Evolutionary conservation across 1,140 invertebrate genomes (phyloP), one percentile per base, ranked within the genome.

Genomic region (Riptortus pedestris): DNA sequence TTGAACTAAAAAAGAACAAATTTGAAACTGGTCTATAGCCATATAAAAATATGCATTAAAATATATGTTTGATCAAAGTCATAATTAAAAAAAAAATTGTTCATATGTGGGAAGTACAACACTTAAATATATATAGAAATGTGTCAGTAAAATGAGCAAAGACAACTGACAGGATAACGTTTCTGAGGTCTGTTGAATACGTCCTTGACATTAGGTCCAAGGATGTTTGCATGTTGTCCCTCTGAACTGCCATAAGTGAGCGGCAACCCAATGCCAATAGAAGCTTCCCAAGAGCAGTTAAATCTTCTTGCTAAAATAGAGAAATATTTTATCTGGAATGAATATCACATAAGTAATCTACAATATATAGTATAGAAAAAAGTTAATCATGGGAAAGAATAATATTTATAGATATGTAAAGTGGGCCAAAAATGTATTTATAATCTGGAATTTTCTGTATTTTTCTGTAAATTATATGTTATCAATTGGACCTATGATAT

Each of bases 111-210:
- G n/a, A n/a, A n/a, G n/a, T n/a, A n/a, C n/a, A n/a, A n/a, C n/a
- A n/a, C n/a, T n/a, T n/a, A n/a, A n/a, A n/a, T n/a, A n/a, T n/a
- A n/a, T n/a, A n/a, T n/a, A n/a, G n/a, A n/a, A n/a, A n/a, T n/a
- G n/a, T n/a, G n/a, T n/a, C n/a, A n/a, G n/a, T n/a, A n/a, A n/a
- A n/a, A n/a, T n/a, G n/a, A n/a, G n/a, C n/a, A 3, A 5, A 47
- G 57, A 47, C 52, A 58, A 83, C 85, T 75, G 80, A 95, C 91
- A 94, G 78, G 70, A 98, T 91, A 51, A 98, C 80, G 77, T 96
- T 96, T 72, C 92, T 85, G 69, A 98, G 82, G 80, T 98, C 95
- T 20, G 84, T 78, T 27, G 94, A 91, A 74, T 97, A 98, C 68
- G 89, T 86, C 69, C 91, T 81, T 48, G 88, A 80, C 57, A 98